Conservation (phyloP, 2,888 invertebrate species). For the Phortica okadai region DNA sequence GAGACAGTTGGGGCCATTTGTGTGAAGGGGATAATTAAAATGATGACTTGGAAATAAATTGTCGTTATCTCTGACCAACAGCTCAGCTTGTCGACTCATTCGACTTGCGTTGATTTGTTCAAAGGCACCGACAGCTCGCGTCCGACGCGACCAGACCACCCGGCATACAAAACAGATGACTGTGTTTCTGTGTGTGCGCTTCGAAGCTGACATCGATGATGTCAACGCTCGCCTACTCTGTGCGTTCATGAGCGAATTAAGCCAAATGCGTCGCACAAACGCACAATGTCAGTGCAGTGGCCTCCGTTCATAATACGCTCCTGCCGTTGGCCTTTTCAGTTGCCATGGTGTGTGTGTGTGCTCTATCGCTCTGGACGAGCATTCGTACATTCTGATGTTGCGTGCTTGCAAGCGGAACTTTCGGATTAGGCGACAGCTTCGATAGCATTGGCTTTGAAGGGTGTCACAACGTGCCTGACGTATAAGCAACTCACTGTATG, state of each 20-base stretch:
- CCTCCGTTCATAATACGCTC: background rate
- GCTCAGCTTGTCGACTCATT: constrained; percentile 38
- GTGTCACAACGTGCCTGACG: constrained; percentile 39
- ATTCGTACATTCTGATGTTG: background rate
- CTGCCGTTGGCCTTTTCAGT: constrained; percentile 51
- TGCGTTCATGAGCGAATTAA: constrained; percentile 6
- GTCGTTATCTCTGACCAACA: constrained; percentile 75
- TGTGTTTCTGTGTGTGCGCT: constrained; percentile 7
- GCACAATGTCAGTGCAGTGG: background rate
- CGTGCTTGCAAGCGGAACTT: constrained; percentile 63
- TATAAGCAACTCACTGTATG: constrained; percentile 52
- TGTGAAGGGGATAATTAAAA: constrained; percentile 74
- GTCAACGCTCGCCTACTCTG: constrained; percentile 19
- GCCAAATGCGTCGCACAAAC: constrained; percentile 25
- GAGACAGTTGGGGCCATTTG: constrained; percentile 51
- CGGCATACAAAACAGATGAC: background rate
- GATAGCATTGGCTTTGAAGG: constrained; percentile 41
- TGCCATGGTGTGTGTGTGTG: constrained; percentile 53
- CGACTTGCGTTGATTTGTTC: constrained; percentile 21
- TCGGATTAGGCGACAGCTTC: constrained; percentile 63
- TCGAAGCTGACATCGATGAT: constrained; percentile 29
- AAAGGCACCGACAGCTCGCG: constrained; percentile 12
- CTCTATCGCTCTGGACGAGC: constrained; percentile 53
- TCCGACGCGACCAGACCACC: constrained; percentile 36
- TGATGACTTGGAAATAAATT: constrained; percentile 75